A percentile compares a stretch with the other conserved stretches of the same genome.
phyloP scores from a whole-genome alignment of 1,140 invertebrate species.

The Macrocentrus cingulum region DNA sequence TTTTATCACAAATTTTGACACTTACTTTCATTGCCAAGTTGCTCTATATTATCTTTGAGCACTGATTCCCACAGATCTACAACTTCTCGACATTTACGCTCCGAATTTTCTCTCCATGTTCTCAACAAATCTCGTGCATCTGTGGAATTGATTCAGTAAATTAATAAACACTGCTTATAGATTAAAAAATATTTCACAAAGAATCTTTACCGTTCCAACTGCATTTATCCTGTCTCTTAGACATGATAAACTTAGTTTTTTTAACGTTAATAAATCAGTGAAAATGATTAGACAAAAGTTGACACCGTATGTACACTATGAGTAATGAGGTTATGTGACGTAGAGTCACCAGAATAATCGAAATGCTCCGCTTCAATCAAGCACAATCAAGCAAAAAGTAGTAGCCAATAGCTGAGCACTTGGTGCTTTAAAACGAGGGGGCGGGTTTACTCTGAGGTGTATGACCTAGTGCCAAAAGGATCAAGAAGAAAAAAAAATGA shows the following conservation, averaged over 20 bases:
- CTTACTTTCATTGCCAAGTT: conserved; percentile 91
- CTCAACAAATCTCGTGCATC: conserved; percentile 81
- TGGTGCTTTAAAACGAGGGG: no score
- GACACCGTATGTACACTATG: conserved; percentile 17
- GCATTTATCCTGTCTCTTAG: conserved; percentile 56
- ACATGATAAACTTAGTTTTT: conserved; percentile 45
- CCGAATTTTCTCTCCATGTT: conserved; percentile 90
- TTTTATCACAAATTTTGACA: conserved; percentile 5
- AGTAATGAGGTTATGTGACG: conserved; percentile 31
- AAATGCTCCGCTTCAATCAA: not conserved
- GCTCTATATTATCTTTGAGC: conserved; percentile 72
- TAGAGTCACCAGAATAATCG: not conserved
- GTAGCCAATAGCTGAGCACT: not conserved
- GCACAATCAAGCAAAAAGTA: conserved; percentile 15
- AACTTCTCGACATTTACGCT: conserved; percentile 84
- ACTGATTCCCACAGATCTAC: conserved; percentile 83
- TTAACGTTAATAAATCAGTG: conserved; percentile 21
- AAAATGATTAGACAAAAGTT: conserved; percentile 33
- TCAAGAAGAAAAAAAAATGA: no score
- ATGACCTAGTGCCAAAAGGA: no score
- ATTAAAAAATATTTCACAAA: conserved; percentile 14
- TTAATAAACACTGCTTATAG: not conserved
- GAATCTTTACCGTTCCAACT: conserved; percentile 56
- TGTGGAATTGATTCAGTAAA: conserved; percentile 49
- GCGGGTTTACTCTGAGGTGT: no score